Evolutionary conservation across 1,140 invertebrate species (phyloP), one percentile per base, ranked within the genome.

Genomic region (Zaprionus ghesquierei): DNA sequence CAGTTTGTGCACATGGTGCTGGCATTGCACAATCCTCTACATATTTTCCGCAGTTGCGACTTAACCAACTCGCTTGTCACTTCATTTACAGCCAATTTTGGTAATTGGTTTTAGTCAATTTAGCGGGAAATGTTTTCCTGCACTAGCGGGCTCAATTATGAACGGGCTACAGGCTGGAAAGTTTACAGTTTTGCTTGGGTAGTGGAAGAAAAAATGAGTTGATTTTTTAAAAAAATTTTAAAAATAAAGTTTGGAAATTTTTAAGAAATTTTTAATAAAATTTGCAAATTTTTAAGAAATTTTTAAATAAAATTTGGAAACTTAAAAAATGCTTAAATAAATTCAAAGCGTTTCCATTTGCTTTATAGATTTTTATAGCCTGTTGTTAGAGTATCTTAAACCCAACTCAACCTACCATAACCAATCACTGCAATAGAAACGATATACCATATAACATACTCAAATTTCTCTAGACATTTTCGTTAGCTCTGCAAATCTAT

Each of bases 31-130:
- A 46, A 22, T 25, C 27, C n/a, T 22, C 10, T 8, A 20, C 23
- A 31, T n/a, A n/a, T 49, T 69, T 50, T 29, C 13, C 61, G 27
- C 27, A 29, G 27, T 29, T 29, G 27, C 27, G n/a, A n/a, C n/a
- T n/a, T n/a, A n/a, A n/a, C n/a, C n/a, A n/a, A n/a, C n/a, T n/a
- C n/a, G 25, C 22, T 33, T 65, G 62, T 71, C 44, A 13, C 44
- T 54, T 71, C 64, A 75, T 58, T 82, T 63, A 55, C 69, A 75
- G 51, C 38, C 62, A 65, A 51, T 75, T 72, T 35, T 20, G 27
- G 38, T 72, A 58, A 72, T 75, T 75, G 77, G 31, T 50, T 44
- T n/a, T 82, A 65, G 65, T 65, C 5, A 44, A 20, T 15, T n/a
- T 13, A n/a, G 10, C 22, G 23, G 12, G 6, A n/a, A 41, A 41